Evolutionary conservation across 2,888 invertebrate species (phyloP), one percentile per base, ranked within the genome.

Genomic region (Palloptera scutellata): DNA sequence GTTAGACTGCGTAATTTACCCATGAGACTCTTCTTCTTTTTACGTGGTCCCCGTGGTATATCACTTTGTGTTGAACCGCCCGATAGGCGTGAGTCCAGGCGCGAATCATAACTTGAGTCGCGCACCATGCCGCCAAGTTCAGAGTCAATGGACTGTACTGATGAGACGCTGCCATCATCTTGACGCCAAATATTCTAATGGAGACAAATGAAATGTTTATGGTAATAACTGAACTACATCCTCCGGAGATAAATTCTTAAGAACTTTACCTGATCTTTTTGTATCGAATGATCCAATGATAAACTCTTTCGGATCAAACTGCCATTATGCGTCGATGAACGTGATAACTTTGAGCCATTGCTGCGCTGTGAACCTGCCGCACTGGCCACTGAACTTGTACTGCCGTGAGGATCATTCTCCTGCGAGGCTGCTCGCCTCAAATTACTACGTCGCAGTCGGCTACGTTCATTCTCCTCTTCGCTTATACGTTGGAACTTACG

Each of bases 21-120:
- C 80, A 95, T 92, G 45, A 95, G 85, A 61, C 94, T 89, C 84
- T 92, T 92, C 81, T 90, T 90, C 85, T 93, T 92, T 81, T 93
- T 94, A 43, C 85, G 81, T 67, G 93, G 91, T 43, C 90, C 87
- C 1, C 86, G 85, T 3, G 91, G 89, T 67, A 91, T 83, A 78
- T 95, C 95, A 82, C 95, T 94, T 83, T 94, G 93, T 0, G 92
- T 92, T 1, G 95, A 95, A 12, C 93, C 93, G 54, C 91, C 92
- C 0, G 95, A 95, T 74, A 95, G 85, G 53, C 94, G 90, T 76
- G 93, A 94, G 82, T 95, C 94, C 61, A 94, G 87, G 0, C 83
- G 77, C 0, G 83, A 84, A 17, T 83, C 83, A 63, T 81, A 74
- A 79, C 93, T 93, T 53, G 91, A 88, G 81, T 94, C 94, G 63